Evolutionary conservation across 2,888 invertebrate species (phyloP).

Genomic region (Hypomecis atomaria): DNA sequence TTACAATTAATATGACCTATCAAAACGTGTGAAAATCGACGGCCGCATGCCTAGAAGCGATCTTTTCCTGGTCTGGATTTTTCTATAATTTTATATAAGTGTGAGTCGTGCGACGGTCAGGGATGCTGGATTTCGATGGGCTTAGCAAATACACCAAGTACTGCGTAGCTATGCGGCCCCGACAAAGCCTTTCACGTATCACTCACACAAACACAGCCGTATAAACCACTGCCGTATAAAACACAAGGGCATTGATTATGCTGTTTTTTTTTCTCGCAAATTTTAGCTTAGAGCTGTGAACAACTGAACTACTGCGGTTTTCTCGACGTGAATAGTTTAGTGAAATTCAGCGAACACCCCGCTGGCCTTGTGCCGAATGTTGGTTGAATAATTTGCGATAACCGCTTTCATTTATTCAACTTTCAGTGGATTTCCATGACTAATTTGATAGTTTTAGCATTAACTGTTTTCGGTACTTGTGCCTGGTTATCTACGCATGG

Average conservation of each 20-base stretch:
- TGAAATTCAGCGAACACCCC: slow-evolving; percentile 71
- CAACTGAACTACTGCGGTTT: slow-evolving; percentile 76
- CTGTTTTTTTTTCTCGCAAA: slow-evolving; percentile 55
- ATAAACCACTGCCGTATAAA: slow-evolving; percentile 15
- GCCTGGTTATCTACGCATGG: slow-evolving; percentile 16
- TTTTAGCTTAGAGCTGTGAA: slow-evolving; percentile 66
- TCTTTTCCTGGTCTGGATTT: no score
- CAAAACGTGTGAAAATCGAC: no score
- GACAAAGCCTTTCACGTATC: slow-evolving; percentile 7
- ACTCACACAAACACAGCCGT: neutral
- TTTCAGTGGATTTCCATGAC: slow-evolving; percentile 64
- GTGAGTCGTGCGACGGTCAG: no score
- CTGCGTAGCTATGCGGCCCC: neutral
- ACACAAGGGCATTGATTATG: slow-evolving; percentile 18
- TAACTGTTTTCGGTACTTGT: slow-evolving; percentile 31
- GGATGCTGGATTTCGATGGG: neutral
- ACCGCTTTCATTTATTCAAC: slow-evolving; percentile 77
- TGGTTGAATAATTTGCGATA: slow-evolving; percentile 80
- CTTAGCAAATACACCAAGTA: neutral
- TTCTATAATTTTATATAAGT: no score
- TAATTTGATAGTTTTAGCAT: slow-evolving; percentile 61
- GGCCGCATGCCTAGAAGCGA: no score
- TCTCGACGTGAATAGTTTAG: slow-evolving; percentile 79
- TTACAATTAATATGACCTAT: no score
- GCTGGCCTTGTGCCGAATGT: slow-evolving; percentile 79